Base-by-base conservation (phyloP, 2,797 vertebrate species). In the Tangara arthus region DNA sequence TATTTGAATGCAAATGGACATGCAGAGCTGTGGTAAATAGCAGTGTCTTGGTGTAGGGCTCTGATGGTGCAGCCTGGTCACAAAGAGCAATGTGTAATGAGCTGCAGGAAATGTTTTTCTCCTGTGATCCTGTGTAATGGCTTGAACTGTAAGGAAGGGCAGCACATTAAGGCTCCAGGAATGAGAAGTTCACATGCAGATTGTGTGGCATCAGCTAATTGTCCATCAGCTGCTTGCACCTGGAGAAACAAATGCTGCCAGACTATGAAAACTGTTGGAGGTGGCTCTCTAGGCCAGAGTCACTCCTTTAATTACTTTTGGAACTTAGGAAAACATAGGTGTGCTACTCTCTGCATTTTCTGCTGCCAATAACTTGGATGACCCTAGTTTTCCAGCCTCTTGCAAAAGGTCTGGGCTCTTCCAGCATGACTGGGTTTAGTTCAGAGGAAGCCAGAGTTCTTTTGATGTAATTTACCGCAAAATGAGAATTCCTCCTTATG, bases 61-160 rank as follows among this genome's bases (percentile, higher is more conserved):
- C 37, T 37, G 37, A 37, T 37, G 37, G 37, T 37, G 37, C 77
- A 47, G 72, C 68, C 82, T 87, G 82, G 65, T 94, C 92, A 37
- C 79, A 76, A 64, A 63, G 52, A 77, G 3, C 9, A 15, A 61
- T 35, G 84, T 57, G 76, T 78, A 82, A 77, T 79, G 28, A 32
- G 75, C 85, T 95, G 90, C 97, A 97, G 95, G 95, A 97, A 96
- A 60, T 88, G 76, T 55, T 95, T 97, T 97, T 80, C 77, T 78
- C 73, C 64, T 73, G 37, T 83, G 95, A 94, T 91, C 64, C 52
- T 21, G 37, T 49, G 57, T 75, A 55, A 92, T 79, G 55, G 53
- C 66, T 87, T 65, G 34, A 89, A 39, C 35, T 42, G 49, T 19
- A 34, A 86, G 80, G 84, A 85, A 94, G 59, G 49, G 57, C 59